These are phyloP conservation scores for Porites cylindrica DNA, from an alignment of 92 coral and sea anemone species.

Conservation along the genomic window DNA sequence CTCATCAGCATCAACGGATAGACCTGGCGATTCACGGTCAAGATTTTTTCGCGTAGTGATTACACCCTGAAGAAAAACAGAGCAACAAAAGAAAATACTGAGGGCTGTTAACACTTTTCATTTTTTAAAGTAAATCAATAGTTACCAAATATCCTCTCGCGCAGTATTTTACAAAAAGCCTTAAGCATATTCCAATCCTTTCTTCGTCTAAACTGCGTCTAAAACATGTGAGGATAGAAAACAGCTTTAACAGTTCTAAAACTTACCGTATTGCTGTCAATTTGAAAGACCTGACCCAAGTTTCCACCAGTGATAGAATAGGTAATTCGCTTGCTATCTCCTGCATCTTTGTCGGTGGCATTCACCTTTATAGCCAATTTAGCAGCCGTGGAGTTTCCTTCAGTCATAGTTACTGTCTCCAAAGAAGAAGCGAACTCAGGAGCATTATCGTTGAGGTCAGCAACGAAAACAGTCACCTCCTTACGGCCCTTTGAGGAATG, in stretches of 20 bases:
- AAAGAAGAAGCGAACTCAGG: slow-evolving; percentile 80
- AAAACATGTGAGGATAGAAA: too few species aligned
- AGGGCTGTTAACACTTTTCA: background rate
- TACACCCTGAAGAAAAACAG: slow-evolving; percentile 65
- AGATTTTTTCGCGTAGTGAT: slow-evolving; percentile 70
- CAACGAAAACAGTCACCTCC: slow-evolving; percentile 73
- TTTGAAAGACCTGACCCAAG: slow-evolving; percentile 74
- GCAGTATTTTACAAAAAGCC: too few species aligned
- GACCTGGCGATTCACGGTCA: slow-evolving; percentile 88
- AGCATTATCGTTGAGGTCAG: slow-evolving; percentile 86
- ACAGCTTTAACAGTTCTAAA: background rate
- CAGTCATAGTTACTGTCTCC: slow-evolving; percentile 62
- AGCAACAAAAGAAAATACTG: background rate
- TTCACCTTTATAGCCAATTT: slow-evolving; percentile 61
- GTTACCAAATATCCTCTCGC: too few species aligned
- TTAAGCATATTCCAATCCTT: too few species aligned
- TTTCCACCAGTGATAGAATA: slow-evolving; percentile 82
- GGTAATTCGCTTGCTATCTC: slow-evolving; percentile 71
- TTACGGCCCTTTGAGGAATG: slow-evolving; percentile 53
- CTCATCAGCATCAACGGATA: slow-evolving; percentile 70
- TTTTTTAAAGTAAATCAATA: too few species aligned
- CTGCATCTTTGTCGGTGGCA: slow-evolving; percentile 92
- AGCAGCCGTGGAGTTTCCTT: slow-evolving; percentile 77
- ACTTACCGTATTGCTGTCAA: slow-evolving; percentile 81
- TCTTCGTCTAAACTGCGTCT: background rate